These are phyloP conservation scores for Himalopsyche phryganea DNA, from an alignment of 1,140 invertebrate genomes.

Conservation along the genomic window DNA sequence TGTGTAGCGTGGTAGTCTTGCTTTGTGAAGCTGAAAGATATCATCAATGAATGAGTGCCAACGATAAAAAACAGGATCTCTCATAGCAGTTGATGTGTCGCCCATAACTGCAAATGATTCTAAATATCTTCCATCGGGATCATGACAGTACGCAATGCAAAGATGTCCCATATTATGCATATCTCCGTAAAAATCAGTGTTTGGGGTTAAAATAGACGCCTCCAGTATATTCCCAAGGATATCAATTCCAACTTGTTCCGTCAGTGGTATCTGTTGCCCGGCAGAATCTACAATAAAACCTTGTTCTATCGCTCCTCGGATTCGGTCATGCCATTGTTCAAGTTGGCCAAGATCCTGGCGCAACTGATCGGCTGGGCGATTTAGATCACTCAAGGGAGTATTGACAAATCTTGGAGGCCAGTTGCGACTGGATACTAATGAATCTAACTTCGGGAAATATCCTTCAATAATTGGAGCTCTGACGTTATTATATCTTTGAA, in stretches of 20 bases:
- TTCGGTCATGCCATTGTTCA: constrained; percentile 69
- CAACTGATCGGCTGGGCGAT: constrained; percentile 63
- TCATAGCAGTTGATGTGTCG: constrained; percentile 69
- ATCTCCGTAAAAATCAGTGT: constrained; percentile 67
- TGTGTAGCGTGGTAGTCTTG: constrained; percentile 61
- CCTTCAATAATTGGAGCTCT: constrained; percentile 62
- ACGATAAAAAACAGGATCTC: constrained; percentile 84
- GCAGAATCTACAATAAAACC: constrained; percentile 54
- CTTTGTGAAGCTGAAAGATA: constrained; percentile 74
- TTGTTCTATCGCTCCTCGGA: constrained; percentile 70
- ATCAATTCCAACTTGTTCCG: constrained; percentile 71
- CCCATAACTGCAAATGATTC: constrained; percentile 62
- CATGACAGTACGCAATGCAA: constrained; percentile 65
- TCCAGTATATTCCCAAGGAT: constrained; percentile 78
- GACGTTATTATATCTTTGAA: constrained; percentile 57
- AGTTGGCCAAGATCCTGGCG: constrained; percentile 64
- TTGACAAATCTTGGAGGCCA: constrained; percentile 49
- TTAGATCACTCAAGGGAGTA: constrained; percentile 60
- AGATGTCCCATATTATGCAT: constrained; percentile 68
- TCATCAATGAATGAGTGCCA: constrained; percentile 80
- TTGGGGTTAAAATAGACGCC: constrained; percentile 66
- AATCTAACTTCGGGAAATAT: constrained; percentile 72
- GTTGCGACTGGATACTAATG: constrained; percentile 50
- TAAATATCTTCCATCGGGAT: constrained; percentile 56
- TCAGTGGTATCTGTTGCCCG: constrained; percentile 55